Conservation (phyloP, 2,797 vertebrate genomes). For the Pipistrellus nathusii region DNA sequence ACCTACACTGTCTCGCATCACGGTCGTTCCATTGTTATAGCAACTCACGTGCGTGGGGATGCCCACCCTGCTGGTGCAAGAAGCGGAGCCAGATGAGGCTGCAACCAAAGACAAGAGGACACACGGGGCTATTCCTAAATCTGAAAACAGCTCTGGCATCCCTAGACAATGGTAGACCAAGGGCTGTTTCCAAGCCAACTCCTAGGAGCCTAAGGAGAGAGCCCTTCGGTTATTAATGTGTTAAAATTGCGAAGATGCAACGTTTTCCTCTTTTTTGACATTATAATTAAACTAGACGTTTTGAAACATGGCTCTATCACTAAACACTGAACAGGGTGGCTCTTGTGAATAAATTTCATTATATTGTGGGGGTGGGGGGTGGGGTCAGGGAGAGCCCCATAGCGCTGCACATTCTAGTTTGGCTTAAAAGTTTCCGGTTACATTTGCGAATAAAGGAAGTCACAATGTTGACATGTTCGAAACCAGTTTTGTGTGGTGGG, state of each 20-base stretch:
- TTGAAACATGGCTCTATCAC: conserved; percentile 80
- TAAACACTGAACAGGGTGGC: conserved; percentile 79
- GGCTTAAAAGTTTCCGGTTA: conserved; percentile 87
- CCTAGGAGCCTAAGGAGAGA: conserved; percentile 84
- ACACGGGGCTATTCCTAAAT: conserved; percentile 85
- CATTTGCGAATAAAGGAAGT: conserved; percentile 81
- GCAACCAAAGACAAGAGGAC: conserved; percentile 87
- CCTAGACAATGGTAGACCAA: conserved; percentile 87
- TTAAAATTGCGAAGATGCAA: conserved; percentile 84
- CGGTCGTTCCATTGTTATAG: conserved; percentile 78
- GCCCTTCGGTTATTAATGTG: conserved; percentile 84
- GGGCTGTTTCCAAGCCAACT: conserved; percentile 88
- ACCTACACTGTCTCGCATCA: conserved; percentile 84
- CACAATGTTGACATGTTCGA: conserved; percentile 85
- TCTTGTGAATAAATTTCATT: conserved; percentile 78
- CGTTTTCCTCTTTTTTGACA: conserved; percentile 74
- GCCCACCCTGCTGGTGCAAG: conserved; percentile 85
- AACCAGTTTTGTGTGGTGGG: conserved; percentile 75
- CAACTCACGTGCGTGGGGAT: conserved; percentile 82
- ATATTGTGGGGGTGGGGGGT: conserved; percentile 25
- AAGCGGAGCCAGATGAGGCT: conserved; percentile 86
- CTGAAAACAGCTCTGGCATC: conserved; percentile 87
- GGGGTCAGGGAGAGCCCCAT: background rate
- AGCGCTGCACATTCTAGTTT: conserved; percentile 83
- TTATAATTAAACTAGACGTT: conserved; percentile 83